Percentiles rank a stretch among this genome's conserved stretches.
These are phyloP conservation scores for Pangasius krempfi DNA, from an alignment of 2,797 vertebrate species.

Conservation along the genomic window DNA sequence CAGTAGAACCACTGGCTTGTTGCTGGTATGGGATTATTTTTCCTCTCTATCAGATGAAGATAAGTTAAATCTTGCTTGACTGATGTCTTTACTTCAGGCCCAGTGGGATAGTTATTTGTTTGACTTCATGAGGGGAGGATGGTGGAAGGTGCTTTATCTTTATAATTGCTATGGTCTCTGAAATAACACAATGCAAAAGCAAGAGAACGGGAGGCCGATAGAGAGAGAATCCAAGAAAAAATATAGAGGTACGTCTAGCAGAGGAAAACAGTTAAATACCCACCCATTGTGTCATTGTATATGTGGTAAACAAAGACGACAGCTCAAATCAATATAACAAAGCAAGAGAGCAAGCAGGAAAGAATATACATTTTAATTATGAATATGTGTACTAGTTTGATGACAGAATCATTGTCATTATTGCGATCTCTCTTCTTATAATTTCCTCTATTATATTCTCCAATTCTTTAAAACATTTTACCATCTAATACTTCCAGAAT, in stretches of 20 bases:
- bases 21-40: conserved; percentile 12
- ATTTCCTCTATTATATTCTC: background rate
- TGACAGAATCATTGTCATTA: background rate
- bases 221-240: background rate
- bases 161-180: conserved; percentile 34
- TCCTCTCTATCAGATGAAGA: conserved; percentile 20
- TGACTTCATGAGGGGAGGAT: background rate
- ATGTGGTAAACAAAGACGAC: background rate
- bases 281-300: background rate
- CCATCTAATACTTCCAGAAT: background rate
- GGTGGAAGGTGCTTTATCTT: conserved; percentile 38
- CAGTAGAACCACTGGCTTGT: background rate
- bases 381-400: background rate
- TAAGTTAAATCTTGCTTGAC: conserved; percentile 27
- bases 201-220: background rate
- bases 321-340: conserved; percentile 1
- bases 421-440: background rate
- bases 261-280: background rate
- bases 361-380: background rate
- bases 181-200: background rate
- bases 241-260: background rate
- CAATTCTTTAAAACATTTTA: no score
- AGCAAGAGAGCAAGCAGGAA: background rate
- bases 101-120: conserved; percentile 19
- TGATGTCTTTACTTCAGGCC: conserved; percentile 34